Evolutionary conservation across 2,113 vertebrate species (phyloP).

Genomic region (Aldabrachelys gigantea): DNA sequence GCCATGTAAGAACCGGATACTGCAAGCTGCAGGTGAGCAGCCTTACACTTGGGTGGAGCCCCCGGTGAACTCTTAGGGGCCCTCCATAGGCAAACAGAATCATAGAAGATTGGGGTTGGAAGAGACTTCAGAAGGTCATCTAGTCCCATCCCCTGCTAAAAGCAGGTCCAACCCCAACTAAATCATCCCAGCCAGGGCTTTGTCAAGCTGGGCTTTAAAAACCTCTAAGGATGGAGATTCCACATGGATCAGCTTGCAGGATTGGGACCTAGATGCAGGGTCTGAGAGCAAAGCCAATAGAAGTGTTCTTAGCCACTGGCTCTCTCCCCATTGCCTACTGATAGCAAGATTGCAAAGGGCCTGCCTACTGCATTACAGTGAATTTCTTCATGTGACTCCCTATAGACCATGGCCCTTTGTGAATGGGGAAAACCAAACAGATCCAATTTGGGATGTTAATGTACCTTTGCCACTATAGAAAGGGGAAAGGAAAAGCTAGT

Average conservation of each 20-base stretch:
- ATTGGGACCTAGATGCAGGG: neutral
- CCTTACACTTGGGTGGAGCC: neutral
- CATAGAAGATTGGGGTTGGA: too few relatives aligned
- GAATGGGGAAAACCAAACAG: neutral
- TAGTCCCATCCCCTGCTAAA: too few relatives aligned
- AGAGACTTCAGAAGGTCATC: too few relatives aligned
- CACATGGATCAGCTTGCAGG: neutral
- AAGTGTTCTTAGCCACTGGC: neutral
- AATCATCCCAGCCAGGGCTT: too few relatives aligned
- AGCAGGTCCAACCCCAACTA: too few relatives aligned
- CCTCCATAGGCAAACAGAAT: neutral
- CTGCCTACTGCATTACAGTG: neutral
- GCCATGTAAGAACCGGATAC: neutral
- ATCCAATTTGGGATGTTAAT: neutral
- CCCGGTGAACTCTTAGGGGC: rapidly evolving
- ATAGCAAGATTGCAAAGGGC: neutral
- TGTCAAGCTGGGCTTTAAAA: too few relatives aligned
- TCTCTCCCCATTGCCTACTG: neutral
- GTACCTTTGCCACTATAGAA: neutral
- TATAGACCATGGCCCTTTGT: neutral
- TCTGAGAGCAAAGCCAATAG: neutral
- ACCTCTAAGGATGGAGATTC: too few relatives aligned
- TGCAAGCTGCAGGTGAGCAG: neutral
- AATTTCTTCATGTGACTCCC: neutral
- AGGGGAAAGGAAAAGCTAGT: neutral